A percentile compares a stretch with the other conserved stretches of the same genome.
Conservation (phyloP, 2,888 invertebrate species). For the Nematopogon swammerdamellus region DNA sequence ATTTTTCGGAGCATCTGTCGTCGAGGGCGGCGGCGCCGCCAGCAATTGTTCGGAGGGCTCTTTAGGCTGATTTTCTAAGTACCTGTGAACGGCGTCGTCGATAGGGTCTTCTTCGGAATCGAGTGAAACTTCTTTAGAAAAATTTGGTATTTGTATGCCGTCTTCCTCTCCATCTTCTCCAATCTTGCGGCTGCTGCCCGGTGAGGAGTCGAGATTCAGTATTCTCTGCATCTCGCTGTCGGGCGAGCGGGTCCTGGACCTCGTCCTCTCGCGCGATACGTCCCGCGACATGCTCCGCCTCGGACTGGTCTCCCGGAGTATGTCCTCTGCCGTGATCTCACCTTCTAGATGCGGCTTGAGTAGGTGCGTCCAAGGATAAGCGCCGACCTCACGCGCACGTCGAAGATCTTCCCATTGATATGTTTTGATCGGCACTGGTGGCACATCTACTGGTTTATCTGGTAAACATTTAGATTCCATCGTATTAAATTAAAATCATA, state of each 20-base stretch:
- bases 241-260: slow-evolving; percentile 24
- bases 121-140: slow-evolving; percentile 44
- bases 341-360: slow-evolving; percentile 61
- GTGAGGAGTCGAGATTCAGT: slow-evolving; percentile 45
- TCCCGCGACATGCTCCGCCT: slow-evolving; percentile 49
- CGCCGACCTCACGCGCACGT: slow-evolving; percentile 66
- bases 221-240: slow-evolving; percentile 37
- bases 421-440: slow-evolving; percentile 71
- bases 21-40: slow-evolving; percentile 28
- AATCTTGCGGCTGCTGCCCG: slow-evolving; percentile 47
- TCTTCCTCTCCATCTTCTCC: slow-evolving; percentile 45
- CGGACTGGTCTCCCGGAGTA: slow-evolving; percentile 44
- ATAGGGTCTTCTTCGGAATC: slow-evolving; percentile 45
- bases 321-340: slow-evolving; percentile 48
- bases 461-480: slow-evolving; percentile 55
- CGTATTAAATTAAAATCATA: slow-evolving; percentile 27
- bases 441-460: slow-evolving; percentile 48
- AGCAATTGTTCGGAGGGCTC: slow-evolving; percentile 26
- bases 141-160: slow-evolving; percentile 45
- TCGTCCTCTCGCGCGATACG: slow-evolving; percentile 41
- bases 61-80: slow-evolving; percentile 30
- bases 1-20: slow-evolving; percentile 35
- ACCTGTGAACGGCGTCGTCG: slow-evolving; percentile 21
- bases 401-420: slow-evolving; percentile 80
- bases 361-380: slow-evolving; percentile 79